Base-by-base conservation (phyloP, 2,888 invertebrate genomes). In the Laspeyria flexula region DNA sequence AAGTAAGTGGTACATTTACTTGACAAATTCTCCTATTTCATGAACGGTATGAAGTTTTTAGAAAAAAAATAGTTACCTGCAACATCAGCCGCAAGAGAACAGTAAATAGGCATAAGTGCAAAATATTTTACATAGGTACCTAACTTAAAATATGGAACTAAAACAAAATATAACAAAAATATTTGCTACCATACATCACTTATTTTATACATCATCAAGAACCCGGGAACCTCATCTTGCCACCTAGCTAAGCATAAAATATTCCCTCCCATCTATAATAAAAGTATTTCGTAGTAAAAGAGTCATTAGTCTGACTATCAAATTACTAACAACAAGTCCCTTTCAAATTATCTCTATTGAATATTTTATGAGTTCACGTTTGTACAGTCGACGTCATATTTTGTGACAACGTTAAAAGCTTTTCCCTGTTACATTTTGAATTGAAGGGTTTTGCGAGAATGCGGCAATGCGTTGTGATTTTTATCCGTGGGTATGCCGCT, bases 311-410 rank as follows among this genome's bases (percentile, higher is more conserved):
- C 33, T 31, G 33, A 41, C 37, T 37, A 49, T 51, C 38, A 37
- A 35, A 27, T 63, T 34, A 59, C 35, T 46, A 53, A 61, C 59
- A n/a, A n/a, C n/a, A 31, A 43, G 21, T 55, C 30, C 33, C 47
- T 61, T 53, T 42, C 59, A 18, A 65, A 55, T 61, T 61, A 59
- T 55, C 37, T 44, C 16, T 25, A 5, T 29, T 62, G 51, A 61
- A 62, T 66, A 61, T 55, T 66, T 59, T 46, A 62, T 47, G 30
- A 37, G 29, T 15, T 10, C 33, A 27, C 31, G 23, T 27, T 18
- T 25, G 15, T 50, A 27, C 11, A 21, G 29, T 21, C n/a, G 10
- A 5, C 13, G 4, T 35, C 15, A 23, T 41, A 18, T 18, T 40
- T 31, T 39, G 38, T 39, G 21, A 30, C 30, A 31, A 11, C 16